Conservation (phyloP, 2,113 vertebrate genomes). For the Acrocephalus kingi region DNA sequence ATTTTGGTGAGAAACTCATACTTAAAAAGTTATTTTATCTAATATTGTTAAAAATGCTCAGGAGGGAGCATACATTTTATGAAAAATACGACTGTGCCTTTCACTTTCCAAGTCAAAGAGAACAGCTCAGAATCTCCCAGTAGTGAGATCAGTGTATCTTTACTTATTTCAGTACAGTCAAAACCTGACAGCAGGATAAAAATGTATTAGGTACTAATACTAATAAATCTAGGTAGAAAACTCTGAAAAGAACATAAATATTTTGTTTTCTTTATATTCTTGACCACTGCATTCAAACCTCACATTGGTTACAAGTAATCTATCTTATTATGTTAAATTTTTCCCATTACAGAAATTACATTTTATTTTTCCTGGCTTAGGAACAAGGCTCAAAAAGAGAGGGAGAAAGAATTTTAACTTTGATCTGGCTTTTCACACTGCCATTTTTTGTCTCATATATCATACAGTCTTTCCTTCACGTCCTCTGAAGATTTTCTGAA, state of each 20-base stretch:
- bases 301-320: not conserved
- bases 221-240: not conserved
- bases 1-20: not conserved
- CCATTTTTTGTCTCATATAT: not conserved
- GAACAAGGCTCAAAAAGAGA: not conserved
- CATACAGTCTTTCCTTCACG: not conserved
- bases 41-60: not conserved
- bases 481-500: not conserved
- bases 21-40: not conserved
- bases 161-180: not conserved
- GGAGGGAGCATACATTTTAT: not conserved
- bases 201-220: not conserved
- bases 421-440: not conserved
- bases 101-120: not conserved
- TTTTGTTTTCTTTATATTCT: not conserved
- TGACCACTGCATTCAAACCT: not conserved
- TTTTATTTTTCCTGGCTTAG: not conserved
- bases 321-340: not conserved
- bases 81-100: not conserved
- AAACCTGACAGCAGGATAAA: not conserved
- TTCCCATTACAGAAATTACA: not conserved
- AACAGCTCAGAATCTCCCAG: not conserved
- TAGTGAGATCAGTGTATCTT: not conserved
- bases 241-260: not conserved
- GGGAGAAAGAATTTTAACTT: not conserved